These are phyloP conservation scores for Ivindomyrus marchei DNA, from an alignment of 2,113 vertebrate genomes.

Conservation along the genomic window DNA sequence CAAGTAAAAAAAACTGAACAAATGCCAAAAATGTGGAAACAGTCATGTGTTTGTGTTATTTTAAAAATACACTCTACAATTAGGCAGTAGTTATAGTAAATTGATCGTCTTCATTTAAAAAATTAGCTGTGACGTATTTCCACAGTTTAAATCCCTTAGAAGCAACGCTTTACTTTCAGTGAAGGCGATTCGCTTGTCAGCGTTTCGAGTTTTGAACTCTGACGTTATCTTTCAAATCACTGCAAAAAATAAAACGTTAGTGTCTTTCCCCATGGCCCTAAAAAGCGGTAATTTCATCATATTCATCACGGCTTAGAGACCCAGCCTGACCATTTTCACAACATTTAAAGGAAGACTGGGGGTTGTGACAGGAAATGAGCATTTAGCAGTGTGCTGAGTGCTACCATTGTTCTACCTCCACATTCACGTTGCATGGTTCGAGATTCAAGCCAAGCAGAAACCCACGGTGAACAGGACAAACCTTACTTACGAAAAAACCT, in stretches of 20 bases:
- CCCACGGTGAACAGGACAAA: neutral
- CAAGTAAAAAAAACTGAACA: neutral
- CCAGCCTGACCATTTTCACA: neutral
- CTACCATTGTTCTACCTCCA: conserved; percentile 6
- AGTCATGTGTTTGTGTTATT: neutral
- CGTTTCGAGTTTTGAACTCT: neutral
- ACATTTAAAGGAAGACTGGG: neutral
- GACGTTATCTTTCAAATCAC: neutral
- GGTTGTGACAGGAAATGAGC: neutral
- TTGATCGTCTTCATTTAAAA: neutral
- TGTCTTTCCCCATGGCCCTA: neutral
- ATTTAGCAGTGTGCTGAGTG: neutral
- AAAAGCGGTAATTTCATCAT: neutral
- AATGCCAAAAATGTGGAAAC: neutral
- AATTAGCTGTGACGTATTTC: neutral
- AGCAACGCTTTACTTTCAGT: neutral
- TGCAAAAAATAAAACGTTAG: neutral
- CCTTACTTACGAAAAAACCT: neutral
- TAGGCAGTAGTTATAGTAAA: neutral
- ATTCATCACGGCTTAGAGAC: neutral
- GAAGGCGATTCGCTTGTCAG: neutral
- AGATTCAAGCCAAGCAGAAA: neutral
- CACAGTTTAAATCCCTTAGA: neutral
- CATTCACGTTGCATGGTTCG: conserved; percentile 21
- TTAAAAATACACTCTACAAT: neutral